Conservation (phyloP, 2,797 vertebrate genomes). For the Diplodus sargus region DNA sequence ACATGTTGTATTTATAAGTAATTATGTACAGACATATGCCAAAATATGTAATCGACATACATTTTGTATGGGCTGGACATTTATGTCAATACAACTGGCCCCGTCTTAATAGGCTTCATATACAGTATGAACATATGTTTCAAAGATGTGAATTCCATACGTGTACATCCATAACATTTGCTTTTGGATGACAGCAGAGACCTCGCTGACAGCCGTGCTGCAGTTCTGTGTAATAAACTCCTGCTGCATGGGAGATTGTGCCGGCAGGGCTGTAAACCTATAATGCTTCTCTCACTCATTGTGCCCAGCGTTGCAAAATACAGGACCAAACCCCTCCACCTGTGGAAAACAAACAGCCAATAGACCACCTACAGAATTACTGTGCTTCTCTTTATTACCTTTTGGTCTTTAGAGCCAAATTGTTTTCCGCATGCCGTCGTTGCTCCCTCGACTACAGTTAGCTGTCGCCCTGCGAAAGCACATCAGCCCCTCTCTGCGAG, state of each 20-base stretch:
- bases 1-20: too few relatives aligned
- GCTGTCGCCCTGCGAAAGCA: slow-evolving; percentile 42
- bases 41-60: too few relatives aligned
- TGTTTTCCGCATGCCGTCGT: slow-evolving; percentile 9
- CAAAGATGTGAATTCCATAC: too few relatives aligned
- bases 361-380: not conserved
- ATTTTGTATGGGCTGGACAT: too few relatives aligned
- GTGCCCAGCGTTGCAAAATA: slow-evolving; percentile 30
- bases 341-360: not conserved
- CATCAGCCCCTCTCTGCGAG: not conserved
- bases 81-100: too few relatives aligned
- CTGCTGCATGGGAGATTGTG: slow-evolving; percentile 1
- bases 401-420: slow-evolving; percentile 16
- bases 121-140: too few relatives aligned
- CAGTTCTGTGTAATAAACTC: slow-evolving; percentile 28
- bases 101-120: too few relatives aligned
- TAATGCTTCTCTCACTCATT: slow-evolving; percentile 23
- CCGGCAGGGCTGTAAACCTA: slow-evolving; percentile 22
- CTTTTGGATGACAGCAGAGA: slow-evolving; percentile 20
- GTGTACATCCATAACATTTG: too few relatives aligned
- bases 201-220: not conserved
- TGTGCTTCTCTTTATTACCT: slow-evolving; percentile 22
- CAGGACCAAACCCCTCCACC: slow-evolving; percentile 17
- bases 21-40: too few relatives aligned
- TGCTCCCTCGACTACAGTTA: slow-evolving; percentile 14